These are phyloP conservation scores for Apantesis nais DNA, from an alignment of 2,888 invertebrate genomes.

Conservation along the genomic window DNA sequence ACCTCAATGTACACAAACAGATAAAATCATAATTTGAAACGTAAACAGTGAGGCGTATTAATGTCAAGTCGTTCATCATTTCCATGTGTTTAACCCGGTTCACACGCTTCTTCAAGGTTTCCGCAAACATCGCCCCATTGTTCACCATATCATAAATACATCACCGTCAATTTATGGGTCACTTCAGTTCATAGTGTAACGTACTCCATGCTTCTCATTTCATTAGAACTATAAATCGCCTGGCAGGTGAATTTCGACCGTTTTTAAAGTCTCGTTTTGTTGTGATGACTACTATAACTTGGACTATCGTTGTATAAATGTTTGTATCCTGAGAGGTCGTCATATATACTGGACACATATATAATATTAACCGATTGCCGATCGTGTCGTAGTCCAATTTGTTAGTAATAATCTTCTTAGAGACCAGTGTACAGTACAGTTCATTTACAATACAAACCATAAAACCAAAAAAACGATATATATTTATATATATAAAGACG, in stretches of 20 bases:
- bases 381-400: too few species aligned
- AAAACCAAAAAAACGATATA: too few species aligned
- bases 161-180: conserved; percentile 19
- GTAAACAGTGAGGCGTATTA: conserved; percentile 16
- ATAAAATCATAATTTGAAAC: conserved; percentile 13
- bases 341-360: too few species aligned
- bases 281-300: too few species aligned
- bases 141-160: conserved; percentile 17
- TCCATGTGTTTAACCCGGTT: conserved; percentile 31
- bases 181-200: background rate
- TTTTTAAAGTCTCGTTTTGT: too few species aligned
- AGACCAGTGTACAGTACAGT: too few species aligned
- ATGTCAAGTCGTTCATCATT: conserved; percentile 37
- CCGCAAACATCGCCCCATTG: conserved; percentile 24
- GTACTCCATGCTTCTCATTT: background rate
- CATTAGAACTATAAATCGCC: background rate
- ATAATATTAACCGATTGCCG: too few species aligned
- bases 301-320: too few species aligned
- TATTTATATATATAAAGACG: too few species aligned
- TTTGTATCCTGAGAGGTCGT: too few species aligned
- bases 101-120: conserved; percentile 54
- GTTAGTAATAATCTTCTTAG: too few species aligned
- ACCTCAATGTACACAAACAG: background rate
- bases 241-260: background rate
- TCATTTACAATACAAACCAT: too few species aligned